phyloP scores from a whole-genome alignment of 2,888 invertebrate genomes.

The Caradrina kadenii region DNA sequence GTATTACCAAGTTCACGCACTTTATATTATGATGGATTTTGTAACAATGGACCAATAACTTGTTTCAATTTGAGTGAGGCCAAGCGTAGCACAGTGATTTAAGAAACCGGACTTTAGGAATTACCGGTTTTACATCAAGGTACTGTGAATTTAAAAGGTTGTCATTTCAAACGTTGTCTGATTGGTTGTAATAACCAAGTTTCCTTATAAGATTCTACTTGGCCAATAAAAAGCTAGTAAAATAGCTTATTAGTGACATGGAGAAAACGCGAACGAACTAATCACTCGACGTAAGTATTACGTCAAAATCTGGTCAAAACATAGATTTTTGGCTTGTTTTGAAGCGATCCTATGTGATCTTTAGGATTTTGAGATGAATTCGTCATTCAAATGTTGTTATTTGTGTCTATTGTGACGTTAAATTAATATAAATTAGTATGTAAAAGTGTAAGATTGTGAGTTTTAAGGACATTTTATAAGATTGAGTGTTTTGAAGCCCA shows the following conservation, averaged over 20 bases:
- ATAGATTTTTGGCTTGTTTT: slow-evolving; percentile 79
- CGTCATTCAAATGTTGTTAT: slow-evolving; percentile 56
- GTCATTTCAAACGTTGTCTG: not conserved
- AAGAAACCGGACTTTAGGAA: slow-evolving; percentile 17
- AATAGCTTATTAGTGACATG: slow-evolving; percentile 9
- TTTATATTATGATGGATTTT: no score
- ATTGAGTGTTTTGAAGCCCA: slow-evolving; percentile 74
- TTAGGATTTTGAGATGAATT: slow-evolving; percentile 41
- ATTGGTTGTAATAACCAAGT: slow-evolving; percentile 37
- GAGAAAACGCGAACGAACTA: slow-evolving; percentile 62
- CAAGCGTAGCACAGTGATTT: not conserved
- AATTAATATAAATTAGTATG: slow-evolving; percentile 52
- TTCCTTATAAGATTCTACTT: slow-evolving; percentile 36
- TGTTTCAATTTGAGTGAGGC: no score
- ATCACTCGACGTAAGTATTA: slow-evolving; percentile 64
- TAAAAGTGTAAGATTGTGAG: slow-evolving; percentile 64
- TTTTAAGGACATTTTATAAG: slow-evolving; percentile 64
- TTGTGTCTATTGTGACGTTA: slow-evolving; percentile 50
- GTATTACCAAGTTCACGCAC: no score
- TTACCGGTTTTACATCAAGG: slow-evolving; percentile 18
- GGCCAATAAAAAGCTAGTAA: slow-evolving; percentile 50
- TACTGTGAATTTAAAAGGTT: not conserved
- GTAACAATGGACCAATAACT: no score
- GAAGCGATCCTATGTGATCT: slow-evolving; percentile 62
- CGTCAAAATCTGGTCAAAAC: slow-evolving; percentile 81